Evolutionary conservation across 2,113 vertebrate genomes (phyloP), one percentile per base, ranked within the genome.

Genomic region (Solenodon paradoxus): DNA sequence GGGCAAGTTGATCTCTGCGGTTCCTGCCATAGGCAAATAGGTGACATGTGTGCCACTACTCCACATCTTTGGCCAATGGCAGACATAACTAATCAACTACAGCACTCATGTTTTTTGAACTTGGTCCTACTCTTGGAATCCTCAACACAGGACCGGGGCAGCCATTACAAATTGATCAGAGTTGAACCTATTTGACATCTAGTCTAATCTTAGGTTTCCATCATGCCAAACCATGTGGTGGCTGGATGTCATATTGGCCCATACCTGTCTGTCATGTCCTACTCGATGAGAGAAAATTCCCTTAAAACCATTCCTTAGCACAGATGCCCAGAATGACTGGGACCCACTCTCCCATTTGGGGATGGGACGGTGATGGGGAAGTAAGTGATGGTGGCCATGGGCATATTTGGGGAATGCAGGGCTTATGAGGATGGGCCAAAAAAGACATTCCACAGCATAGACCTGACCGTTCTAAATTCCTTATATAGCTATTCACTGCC

Each of bases 401-500:
- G 35, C 55, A 22, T 59, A 28, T 69, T 49, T 83, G 28, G 24
- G 19, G 68, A 87, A 92, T 32, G 20, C 35, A 40, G 69, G 32
- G 16, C 42, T 92, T 72, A 35, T 32, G 40, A 94, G 59, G 28
- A 77, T 55, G n/a, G 57, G 88, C 78, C 55, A 64, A 57, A 90
- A 81, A 53, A 45, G 42, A 63, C 71, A 94, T 93, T 80, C 26
- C 38, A 47, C 47, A 90, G 95, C 55, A 72, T 32, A 75, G 85
- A 80, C 35, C 35, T 77, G 30, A 11, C 42, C 85, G 30, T 88
- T 53, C 69, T 66, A 28, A 79, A 90, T 75, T 88, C 82, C 86
- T 84, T 80, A 93, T 63, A 16, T 55, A 90, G 86, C 80, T 80
- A 0, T 75, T 96, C 86, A 95, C 90, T 92, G 89, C 94, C 90